A percentile compares a stretch with the other conserved stretches of the same genome.
phyloP scores from a whole-genome alignment of 1,140 invertebrate genomes.

The Euura lappo region DNA sequence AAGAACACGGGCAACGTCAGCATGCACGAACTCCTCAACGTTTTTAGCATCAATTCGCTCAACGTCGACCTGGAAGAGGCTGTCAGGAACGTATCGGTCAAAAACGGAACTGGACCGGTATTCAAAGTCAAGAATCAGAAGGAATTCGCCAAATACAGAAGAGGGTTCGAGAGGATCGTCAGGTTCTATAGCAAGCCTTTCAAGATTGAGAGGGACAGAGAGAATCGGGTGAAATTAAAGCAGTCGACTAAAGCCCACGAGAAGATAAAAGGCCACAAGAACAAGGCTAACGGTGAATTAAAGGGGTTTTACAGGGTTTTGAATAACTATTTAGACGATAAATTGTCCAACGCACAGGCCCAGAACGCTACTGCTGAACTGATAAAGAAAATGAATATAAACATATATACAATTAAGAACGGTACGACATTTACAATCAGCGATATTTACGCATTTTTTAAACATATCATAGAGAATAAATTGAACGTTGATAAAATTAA shows the following conservation, averaged over 20 bases:
- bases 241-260: not conserved
- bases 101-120: slow-evolving; percentile 36
- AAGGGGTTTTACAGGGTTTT: slow-evolving; percentile 58
- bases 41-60: slow-evolving; percentile 58
- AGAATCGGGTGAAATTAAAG: slow-evolving; percentile 14
- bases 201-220: slow-evolving; percentile 42
- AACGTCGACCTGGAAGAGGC: slow-evolving; percentile 52
- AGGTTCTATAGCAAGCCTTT: slow-evolving; percentile 57
- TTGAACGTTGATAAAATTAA: slow-evolving; percentile 37
- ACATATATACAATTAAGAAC: slow-evolving; percentile 51
- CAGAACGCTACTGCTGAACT: slow-evolving; percentile 51
- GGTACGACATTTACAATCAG: slow-evolving; percentile 52
- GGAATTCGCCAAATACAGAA: slow-evolving; percentile 54
- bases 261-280: slow-evolving; percentile 35
- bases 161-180: slow-evolving; percentile 56
- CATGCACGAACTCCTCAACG: slow-evolving; percentile 57
- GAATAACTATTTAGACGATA: slow-evolving; percentile 55
- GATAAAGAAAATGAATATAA: slow-evolving; percentile 52
- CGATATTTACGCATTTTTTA: slow-evolving; percentile 58
- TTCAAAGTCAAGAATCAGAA: slow-evolving; percentile 50
- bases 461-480: slow-evolving; percentile 61
- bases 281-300: slow-evolving; percentile 49
- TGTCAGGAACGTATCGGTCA: slow-evolving; percentile 38
- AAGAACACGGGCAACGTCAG: slow-evolving; percentile 48
- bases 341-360: slow-evolving; percentile 42